Evolutionary conservation across 2,113 vertebrate genomes (phyloP).

Genomic region (Callospermophilus lateralis): DNA sequence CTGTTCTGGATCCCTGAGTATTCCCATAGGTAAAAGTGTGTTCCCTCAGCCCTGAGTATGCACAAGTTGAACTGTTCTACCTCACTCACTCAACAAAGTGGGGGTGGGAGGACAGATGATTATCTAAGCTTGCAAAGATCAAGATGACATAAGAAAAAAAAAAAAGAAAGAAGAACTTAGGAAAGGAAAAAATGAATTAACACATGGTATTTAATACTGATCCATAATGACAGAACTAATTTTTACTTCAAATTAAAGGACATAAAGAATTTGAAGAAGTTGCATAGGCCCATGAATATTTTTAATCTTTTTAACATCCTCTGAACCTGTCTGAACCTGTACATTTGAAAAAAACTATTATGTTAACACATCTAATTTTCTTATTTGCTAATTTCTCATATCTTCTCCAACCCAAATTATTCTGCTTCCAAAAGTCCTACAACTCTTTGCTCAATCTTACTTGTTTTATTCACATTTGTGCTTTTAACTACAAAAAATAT

Average conservation of each 20-base stretch:
- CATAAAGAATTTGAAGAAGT: conserved; percentile 11
- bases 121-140: background rate
- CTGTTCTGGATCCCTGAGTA: background rate
- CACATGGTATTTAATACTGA: background rate
- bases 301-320: background rate
- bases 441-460: background rate
- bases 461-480: conserved; percentile 4
- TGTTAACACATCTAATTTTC: background rate
- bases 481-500: background rate
- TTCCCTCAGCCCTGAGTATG: background rate
- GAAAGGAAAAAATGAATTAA: background rate
- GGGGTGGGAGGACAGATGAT: background rate
- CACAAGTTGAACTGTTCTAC: background rate
- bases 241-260: background rate
- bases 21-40: background rate
- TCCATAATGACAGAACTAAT: background rate
- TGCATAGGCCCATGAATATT: background rate
- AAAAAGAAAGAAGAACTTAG: background rate
- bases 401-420: background rate
- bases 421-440: conserved; percentile 1
- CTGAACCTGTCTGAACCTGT: background rate
- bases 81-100: background rate
- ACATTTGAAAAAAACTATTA: background rate
- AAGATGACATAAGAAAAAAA: background rate
- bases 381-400: background rate